Evolutionary conservation across 2,113 vertebrate species (phyloP).

Genomic region (Takifugu bimaculatus): DNA sequence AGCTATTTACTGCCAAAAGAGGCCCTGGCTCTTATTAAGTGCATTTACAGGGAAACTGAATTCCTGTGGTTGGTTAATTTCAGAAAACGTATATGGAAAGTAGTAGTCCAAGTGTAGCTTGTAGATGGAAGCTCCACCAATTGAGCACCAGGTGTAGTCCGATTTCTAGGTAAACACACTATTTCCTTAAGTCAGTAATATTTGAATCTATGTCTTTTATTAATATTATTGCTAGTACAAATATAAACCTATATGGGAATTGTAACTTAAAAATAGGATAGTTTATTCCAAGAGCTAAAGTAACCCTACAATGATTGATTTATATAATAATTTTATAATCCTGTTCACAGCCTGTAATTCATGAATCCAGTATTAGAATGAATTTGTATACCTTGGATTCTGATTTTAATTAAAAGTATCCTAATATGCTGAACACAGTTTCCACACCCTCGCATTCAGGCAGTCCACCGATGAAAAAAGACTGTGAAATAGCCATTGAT

Average conservation of each 20-base stretch:
- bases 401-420: not conserved
- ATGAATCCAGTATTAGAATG: not conserved
- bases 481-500: slow-evolving; percentile 69
- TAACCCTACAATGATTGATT: too few relatives aligned
- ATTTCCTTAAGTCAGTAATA: slow-evolving; percentile 27
- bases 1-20: slow-evolving; percentile 66
- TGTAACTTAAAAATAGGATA: not conserved
- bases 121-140: too few relatives aligned
- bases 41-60: too few relatives aligned
- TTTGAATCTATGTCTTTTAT: slow-evolving; percentile 40
- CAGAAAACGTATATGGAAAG: too few relatives aligned
- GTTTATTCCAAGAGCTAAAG: not conserved
- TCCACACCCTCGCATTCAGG: slow-evolving; percentile 11
- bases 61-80: too few relatives aligned
- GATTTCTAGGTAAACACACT: too few relatives aligned
- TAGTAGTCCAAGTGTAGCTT: too few relatives aligned
- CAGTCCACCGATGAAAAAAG: slow-evolving; percentile 28
- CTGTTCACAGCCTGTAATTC: too few relatives aligned
- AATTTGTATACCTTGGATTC: not conserved
- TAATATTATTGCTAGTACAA: slow-evolving; percentile 32
- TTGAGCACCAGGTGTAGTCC: too few relatives aligned
- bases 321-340: too few relatives aligned
- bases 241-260: slow-evolving; percentile 20
- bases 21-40: slow-evolving; percentile 6
- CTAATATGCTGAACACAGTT: not conserved